phyloP scores from a whole-genome alignment of 1,140 invertebrate species.

The Bombus pyrosoma region DNA sequence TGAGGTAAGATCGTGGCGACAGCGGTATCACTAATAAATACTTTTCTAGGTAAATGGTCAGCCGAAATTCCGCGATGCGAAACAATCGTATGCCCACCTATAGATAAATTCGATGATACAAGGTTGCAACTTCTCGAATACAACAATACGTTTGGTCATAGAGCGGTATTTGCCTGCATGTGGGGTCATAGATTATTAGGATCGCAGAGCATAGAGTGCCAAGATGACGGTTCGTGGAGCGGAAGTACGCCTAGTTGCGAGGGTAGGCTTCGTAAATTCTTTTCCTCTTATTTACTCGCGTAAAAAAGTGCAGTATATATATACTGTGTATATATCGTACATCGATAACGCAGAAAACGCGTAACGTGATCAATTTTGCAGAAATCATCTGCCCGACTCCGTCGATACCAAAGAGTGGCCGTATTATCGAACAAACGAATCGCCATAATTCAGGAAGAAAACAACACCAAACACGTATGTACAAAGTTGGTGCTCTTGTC shows the following conservation, averaged over 20 bases:
- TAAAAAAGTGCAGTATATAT: too few relatives aligned
- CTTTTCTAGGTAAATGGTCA: conserved; percentile 88
- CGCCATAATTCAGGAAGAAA: conserved; percentile 77
- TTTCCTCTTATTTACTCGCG: neutral
- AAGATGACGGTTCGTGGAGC: conserved; percentile 90
- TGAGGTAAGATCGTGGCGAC: too few relatives aligned
- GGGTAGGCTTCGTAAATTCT: conserved; percentile 81
- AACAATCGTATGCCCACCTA: conserved; percentile 87
- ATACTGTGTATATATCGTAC: too few relatives aligned
- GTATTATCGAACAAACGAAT: conserved; percentile 83
- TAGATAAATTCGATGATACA: conserved; percentile 81
- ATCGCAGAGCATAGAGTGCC: conserved; percentile 88
- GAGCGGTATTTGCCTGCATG: conserved; percentile 90
- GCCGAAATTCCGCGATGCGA: conserved; percentile 87
- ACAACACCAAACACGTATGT: conserved; percentile 73
- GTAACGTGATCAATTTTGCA: conserved; percentile 77
- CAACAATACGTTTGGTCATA: conserved; percentile 86
- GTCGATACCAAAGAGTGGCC: conserved; percentile 87
- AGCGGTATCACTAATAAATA: too few relatives aligned
- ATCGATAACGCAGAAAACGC: neutral
- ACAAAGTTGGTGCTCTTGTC: conserved; percentile 90
- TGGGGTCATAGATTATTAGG: conserved; percentile 91
- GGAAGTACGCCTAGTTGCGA: conserved; percentile 88
- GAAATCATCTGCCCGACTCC: conserved; percentile 91
- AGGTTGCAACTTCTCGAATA: conserved; percentile 85